phyloP scores from a whole-genome alignment of 2,888 invertebrate genomes.

The Pristionchus maxplancki region DNA sequence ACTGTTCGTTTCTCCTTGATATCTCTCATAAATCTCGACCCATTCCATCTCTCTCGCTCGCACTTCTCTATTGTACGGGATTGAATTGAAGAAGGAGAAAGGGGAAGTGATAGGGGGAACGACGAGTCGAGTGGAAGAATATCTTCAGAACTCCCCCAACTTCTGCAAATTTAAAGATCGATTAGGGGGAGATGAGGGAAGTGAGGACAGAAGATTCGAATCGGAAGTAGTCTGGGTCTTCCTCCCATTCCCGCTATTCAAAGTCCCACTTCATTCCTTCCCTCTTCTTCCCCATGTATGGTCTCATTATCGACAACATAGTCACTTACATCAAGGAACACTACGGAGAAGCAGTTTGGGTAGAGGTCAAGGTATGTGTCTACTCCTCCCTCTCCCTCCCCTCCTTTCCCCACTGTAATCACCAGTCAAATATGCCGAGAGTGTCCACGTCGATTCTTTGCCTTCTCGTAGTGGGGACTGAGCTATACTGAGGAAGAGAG shows the following conservation, averaged over 20 bases:
- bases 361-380: conserved; percentile 66
- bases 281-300: conserved; percentile 87
- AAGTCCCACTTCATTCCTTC: neutral
- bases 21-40: conserved; percentile 42
- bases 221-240: conserved; percentile 31
- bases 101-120: conserved; percentile 14
- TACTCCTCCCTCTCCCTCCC: neutral
- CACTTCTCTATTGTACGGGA: conserved; percentile 35
- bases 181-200: neutral
- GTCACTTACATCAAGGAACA: conserved; percentile 91
- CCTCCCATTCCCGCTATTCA: neutral
- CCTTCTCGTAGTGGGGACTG: neutral
- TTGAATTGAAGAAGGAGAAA: conserved; percentile 15
- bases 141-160: neutral
- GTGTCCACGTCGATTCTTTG: conserved; percentile 31
- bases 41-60: neutral
- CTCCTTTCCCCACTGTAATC: conserved; percentile 1
- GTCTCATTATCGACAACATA: conserved; percentile 93
- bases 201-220: conserved; percentile 36
- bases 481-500: neutral
- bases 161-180: conserved; percentile 13
- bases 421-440: conserved; percentile 16
- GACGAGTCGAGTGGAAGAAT: neutral
- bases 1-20: conserved; percentile 31
- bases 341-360: conserved; percentile 95